phyloP scores from a whole-genome alignment of 2,888 invertebrate species.

The Noctua fimbriata region DNA sequence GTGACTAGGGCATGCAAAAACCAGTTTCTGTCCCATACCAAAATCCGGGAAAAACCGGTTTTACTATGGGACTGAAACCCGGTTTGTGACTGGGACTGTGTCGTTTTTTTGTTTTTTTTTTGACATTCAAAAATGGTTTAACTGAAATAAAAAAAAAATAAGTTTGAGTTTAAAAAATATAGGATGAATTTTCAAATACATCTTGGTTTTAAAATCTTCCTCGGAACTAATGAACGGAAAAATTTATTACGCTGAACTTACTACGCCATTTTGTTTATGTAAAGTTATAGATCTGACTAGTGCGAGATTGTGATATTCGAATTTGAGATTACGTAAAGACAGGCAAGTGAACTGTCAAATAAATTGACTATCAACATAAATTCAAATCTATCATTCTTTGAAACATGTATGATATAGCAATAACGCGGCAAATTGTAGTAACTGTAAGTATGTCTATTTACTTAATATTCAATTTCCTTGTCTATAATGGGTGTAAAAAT shows the following conservation, averaged over 20 bases:
- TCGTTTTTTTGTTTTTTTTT: too few relatives aligned
- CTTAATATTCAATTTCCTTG: not conserved
- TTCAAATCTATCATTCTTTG: not conserved
- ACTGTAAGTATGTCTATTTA: not conserved
- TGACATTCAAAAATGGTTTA: not conserved
- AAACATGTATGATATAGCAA: not conserved
- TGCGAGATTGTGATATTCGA: not conserved
- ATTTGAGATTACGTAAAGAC: not conserved
- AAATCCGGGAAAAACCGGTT: too few relatives aligned
- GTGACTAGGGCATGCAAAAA: too few relatives aligned
- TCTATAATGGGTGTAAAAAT: not conserved
- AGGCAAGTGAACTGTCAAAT: not conserved
- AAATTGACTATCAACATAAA: not conserved
- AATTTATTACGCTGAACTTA: not conserved
- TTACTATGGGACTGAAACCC: too few relatives aligned
- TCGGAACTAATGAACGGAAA: not conserved
- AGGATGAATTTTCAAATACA: not conserved
- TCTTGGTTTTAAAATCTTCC: not conserved
- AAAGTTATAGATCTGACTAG: not conserved
- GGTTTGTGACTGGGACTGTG: not conserved
- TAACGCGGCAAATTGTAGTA: not conserved
- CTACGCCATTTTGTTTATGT: not conserved
- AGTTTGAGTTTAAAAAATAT: too few relatives aligned
- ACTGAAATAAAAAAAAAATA: not conserved
- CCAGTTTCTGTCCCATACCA: too few relatives aligned